phyloP scores from a whole-genome alignment of 2,797 vertebrate species.

The Lagorchestes hirsutus region DNA sequence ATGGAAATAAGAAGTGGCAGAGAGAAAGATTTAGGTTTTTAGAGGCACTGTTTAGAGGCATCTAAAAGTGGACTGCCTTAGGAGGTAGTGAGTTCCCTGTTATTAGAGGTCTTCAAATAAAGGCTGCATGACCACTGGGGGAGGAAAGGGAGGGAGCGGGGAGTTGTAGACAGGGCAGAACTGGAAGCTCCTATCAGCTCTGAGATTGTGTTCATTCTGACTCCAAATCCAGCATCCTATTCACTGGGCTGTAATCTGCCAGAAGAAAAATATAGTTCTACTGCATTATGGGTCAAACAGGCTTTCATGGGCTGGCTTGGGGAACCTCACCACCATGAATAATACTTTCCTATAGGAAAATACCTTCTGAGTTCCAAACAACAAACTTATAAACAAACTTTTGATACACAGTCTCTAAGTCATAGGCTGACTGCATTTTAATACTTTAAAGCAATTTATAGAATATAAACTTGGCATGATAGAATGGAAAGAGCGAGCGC shows the following conservation, averaged over 20 bases:
- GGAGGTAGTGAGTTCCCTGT: not conserved
- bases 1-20: not conserved
- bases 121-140: not conserved
- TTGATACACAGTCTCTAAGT: not conserved
- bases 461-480: not conserved
- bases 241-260: not conserved
- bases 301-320: not conserved
- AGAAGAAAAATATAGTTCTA: not conserved
- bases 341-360: constrained; percentile 11
- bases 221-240: not conserved
- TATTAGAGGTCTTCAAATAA: not conserved
- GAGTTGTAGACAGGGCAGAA: not conserved
- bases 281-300: constrained; percentile 48
- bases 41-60: not conserved
- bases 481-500: not conserved
- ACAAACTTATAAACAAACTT: constrained; percentile 9
- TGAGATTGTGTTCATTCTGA: not conserved
- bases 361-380: not conserved
- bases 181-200: not conserved
- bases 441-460: not conserved
- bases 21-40: not conserved
- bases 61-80: not conserved
- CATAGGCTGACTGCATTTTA: not conserved
- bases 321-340: constrained; percentile 15
- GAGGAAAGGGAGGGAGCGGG: no score